These are phyloP conservation scores for Charanyca ferruginea DNA, from an alignment of 2,888 invertebrate species.

Conservation along the genomic window DNA sequence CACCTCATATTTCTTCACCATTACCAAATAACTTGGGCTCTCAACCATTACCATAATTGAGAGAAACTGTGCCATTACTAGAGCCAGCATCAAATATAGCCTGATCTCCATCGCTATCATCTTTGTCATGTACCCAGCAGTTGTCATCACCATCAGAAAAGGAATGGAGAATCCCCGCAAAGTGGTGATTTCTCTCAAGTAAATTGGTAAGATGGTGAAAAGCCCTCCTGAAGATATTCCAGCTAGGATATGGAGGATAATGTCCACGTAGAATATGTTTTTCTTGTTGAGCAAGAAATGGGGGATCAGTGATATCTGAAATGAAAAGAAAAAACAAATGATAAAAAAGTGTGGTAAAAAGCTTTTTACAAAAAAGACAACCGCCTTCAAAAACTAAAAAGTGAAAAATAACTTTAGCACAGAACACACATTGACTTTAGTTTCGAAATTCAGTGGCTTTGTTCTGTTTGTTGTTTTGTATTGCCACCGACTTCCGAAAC, in stretches of 20 bases:
- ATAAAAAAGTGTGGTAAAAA: no score
- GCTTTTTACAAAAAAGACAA: no score
- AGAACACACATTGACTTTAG: no score
- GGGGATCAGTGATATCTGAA: constrained; percentile 80
- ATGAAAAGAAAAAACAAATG: neutral
- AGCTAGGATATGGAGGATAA: constrained; percentile 75
- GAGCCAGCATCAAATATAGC: constrained; percentile 75
- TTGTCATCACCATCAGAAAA: constrained; percentile 75
- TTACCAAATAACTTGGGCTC: constrained; percentile 81
- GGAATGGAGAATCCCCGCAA: constrained; percentile 71
- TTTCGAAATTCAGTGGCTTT: no score
- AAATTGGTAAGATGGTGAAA: constrained; percentile 79
- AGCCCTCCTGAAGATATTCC: constrained; percentile 80
- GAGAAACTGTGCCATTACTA: constrained; percentile 77
- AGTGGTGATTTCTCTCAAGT: constrained; percentile 77
- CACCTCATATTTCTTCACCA: constrained; percentile 78
- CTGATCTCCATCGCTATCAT: constrained; percentile 73
- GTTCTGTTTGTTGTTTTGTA: no score
- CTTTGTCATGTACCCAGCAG: constrained; percentile 77
- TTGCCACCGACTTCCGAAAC: no score
- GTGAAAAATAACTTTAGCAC: no score
- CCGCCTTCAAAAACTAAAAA: no score
- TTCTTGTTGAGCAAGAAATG: constrained; percentile 72
- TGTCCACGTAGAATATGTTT: constrained; percentile 57
- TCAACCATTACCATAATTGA: constrained; percentile 76